These are phyloP conservation scores for Rhabdomys pumilio DNA, from an alignment of 2,797 vertebrate species.

Conservation along the genomic window DNA sequence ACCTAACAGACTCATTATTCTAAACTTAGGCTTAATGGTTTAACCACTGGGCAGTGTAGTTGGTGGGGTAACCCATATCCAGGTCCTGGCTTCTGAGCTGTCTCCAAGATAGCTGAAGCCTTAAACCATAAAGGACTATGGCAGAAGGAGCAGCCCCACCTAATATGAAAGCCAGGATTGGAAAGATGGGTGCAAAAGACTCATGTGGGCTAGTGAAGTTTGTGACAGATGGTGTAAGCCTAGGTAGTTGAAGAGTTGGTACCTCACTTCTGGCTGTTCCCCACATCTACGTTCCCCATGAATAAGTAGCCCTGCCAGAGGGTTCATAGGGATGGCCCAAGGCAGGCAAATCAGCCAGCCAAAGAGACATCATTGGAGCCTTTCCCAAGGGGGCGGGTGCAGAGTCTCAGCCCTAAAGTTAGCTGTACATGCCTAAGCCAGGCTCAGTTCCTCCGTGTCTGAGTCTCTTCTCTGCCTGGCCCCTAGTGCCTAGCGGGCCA, in stretches of 20 bases:
- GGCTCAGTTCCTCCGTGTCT: background rate
- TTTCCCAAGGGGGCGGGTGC: background rate
- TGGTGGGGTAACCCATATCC: background rate
- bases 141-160: background rate
- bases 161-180: background rate
- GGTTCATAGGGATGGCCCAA: rapidly evolving
- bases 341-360: background rate
- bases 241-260: background rate
- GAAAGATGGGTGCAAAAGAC: background rate
- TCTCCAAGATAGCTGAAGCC: background rate
- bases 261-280: background rate
- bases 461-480: slow-evolving; percentile 26
- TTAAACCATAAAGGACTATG: background rate
- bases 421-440: background rate
- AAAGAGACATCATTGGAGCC: background rate
- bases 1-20: background rate
- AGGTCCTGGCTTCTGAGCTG: background rate
- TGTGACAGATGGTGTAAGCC: background rate
- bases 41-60: background rate
- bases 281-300: background rate
- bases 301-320: background rate
- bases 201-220: background rate
- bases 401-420: background rate
- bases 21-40: background rate
- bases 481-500: slow-evolving; percentile 93